Percentiles rank a stretch among this genome's conserved stretches.
Evolutionary conservation across 2,797 vertebrate genomes (phyloP).

Genomic region (Tarsius wallacei): DNA sequence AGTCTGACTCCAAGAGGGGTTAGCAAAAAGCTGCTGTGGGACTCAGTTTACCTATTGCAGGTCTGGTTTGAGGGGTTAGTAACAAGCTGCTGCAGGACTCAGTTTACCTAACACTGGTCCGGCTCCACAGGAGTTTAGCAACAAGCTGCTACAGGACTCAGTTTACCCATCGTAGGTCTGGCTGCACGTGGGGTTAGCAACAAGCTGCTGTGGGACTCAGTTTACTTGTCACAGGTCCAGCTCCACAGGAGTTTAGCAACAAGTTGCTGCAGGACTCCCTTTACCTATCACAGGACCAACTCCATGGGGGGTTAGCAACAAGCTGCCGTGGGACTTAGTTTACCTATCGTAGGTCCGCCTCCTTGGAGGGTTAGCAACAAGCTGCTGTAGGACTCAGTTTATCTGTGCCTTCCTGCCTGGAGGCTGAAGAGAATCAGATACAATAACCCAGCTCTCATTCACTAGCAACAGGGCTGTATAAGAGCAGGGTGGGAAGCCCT

Average conservation of each 20-base stretch:
- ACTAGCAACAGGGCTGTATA: neutral
- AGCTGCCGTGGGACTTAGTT: no score
- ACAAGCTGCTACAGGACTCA: neutral
- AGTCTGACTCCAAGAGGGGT: no score
- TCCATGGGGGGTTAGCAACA: no score
- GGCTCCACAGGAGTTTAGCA: neutral
- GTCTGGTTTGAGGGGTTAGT: no score
- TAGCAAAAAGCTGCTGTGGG: no score
- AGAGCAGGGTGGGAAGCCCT: neutral
- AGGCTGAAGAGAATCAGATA: neutral
- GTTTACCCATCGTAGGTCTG: neutral
- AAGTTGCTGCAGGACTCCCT: neutral
- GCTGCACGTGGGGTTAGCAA: no score
- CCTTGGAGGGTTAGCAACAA: neutral
- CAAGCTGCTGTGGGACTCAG: no score
- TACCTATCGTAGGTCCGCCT: neutral
- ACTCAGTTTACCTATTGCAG: no score
- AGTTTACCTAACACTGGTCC: neutral
- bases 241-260: no score
- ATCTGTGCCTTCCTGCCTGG: neutral
- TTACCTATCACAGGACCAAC: neutral
- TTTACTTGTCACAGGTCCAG: no score
- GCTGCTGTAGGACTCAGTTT: neutral
- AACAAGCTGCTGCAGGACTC: no score
- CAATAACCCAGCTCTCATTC: neutral